phyloP scores from a whole-genome alignment of 2,113 vertebrate species.

The Vulpes vulpes region DNA sequence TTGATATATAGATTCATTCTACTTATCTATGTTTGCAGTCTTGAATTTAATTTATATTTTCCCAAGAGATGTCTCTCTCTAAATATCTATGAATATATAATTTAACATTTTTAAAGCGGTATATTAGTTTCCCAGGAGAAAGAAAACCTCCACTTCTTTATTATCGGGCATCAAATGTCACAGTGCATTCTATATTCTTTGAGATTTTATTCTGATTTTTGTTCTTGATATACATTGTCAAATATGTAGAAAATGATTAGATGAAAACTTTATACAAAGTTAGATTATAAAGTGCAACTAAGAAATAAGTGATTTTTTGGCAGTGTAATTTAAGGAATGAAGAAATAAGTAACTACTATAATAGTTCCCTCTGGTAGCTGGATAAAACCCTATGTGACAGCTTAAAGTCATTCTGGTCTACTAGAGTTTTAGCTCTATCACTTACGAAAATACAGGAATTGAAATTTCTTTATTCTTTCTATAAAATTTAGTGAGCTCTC shows the following conservation, averaged over 20 bases:
- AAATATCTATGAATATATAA: constrained; percentile 47
- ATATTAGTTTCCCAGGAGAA: constrained; percentile 1
- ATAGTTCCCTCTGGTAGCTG: not conserved
- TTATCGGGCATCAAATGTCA: not conserved
- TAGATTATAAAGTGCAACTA: not conserved
- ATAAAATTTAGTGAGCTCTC: not conserved
- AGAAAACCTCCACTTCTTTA: not conserved
- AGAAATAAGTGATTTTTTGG: not conserved
- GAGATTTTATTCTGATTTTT: constrained; percentile 24
- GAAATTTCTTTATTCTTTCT: not conserved
- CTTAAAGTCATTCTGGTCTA: not conserved
- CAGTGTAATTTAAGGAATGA: not conserved
- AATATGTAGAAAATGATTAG: not conserved
- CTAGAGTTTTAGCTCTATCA: not conserved
- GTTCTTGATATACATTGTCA: not conserved
- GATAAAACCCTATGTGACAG: not conserved
- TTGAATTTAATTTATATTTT: constrained; percentile 42
- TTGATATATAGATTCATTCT: not conserved
- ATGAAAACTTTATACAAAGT: not conserved
- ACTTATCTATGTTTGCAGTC: not conserved
- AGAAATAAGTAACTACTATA: constrained; percentile 3
- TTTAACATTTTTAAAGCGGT: constrained; percentile 15
- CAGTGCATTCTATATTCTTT: not conserved
- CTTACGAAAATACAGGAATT: not conserved
- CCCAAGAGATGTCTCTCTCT: not conserved